Base-by-base conservation (phyloP, 2,888 invertebrate species). In the Patella ulyssiponensis region DNA sequence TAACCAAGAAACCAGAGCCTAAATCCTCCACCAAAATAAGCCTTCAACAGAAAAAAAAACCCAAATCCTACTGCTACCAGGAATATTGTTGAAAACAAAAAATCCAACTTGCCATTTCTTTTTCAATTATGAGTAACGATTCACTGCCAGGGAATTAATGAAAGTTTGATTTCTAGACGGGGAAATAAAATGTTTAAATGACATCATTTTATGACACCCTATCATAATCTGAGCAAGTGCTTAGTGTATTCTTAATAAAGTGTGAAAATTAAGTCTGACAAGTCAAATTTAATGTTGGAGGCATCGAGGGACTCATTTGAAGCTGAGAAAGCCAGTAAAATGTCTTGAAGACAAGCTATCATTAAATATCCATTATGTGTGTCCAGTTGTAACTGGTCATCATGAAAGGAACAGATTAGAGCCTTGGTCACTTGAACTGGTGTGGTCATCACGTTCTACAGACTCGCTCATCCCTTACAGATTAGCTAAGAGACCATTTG, bases 291-390 rank as follows among this genome's bases (percentile, higher is more conserved):
- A 64, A 64, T 64, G 64, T 64, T 64, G 23, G 11, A 64, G 64
- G 64, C 64, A 64, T 23, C 23, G 7, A 64, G 64, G 64, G 64
- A 64, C 64, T 64, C 64, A 64, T 64, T 64, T 64, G 23, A 23
- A 64, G 20, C 64, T 23, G 20, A 20, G 20, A 23, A 20, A 64
- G 23, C 64, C 23, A 23, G 64, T 64, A 64, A 64, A 64, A 64
- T 64, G 64, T 64, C 64, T 64, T 64, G 23, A 64, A 64, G 64
- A 64, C 64, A 64, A 64, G 64, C 64, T 64, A 23, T 64, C 64
- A 64, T 64, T 64, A 64, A 64, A 64, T 64, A 64, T 20, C 64
- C 23, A 64, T 64, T 64, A 64, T 64, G 23, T 64, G 20, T 64
- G 64, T 64, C 64, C 64, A 64, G 64, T 64, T 64, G 23, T 20